Base-by-base conservation (phyloP, 1,140 invertebrate species). In the Teleopsis dalmanni region DNA sequence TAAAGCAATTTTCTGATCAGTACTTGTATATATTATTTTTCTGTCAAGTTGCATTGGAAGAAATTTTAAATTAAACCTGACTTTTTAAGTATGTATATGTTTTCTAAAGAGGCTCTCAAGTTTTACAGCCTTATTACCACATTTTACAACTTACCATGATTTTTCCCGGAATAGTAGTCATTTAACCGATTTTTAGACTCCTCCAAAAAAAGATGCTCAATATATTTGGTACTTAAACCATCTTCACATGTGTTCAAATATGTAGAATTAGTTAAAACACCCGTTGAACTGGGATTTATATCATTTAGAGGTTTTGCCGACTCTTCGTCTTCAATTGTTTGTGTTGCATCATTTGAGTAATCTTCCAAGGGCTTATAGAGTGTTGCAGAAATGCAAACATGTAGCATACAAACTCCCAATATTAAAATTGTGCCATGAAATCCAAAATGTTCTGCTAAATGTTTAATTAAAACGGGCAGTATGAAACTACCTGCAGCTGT, bases 401-500 rank as follows among this genome's bases (percentile, higher is more conserved):
- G 84, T 2, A 88, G 71, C 79, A 87, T 84, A n/a, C 85, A 82
- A 9, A 79, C 84, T 7, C 85, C 85, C 16, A 88, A 63, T 3
- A 90, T 70, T 0, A 90, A 69, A 6, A 88, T 76, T 2, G 84
- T 84, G 3, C 84, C 84, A 55, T 84, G 79, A 35, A 85, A 78
- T 16, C 83, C 83, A 49, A 83, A 86, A 46, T 72, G 73, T 14
- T 78, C 76, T 0, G 80, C 78, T 5, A 87, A 65, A 25, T 77
- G 76, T 56, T 87, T 81, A n/a, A 86, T 84, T 7, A 87, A 57
- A 54, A 84, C 76, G 0, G 86, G 86, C 44, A 88, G 78, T 1
- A 87, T 76, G 55, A 88, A 86, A 58, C 83, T 84, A 2, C 86
- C 86, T 2, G 83, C 81, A 3, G 85, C 84, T 10, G 85, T 88